phyloP scores from a whole-genome alignment of 23 tunicate species.

The Ascidia mentula region DNA sequence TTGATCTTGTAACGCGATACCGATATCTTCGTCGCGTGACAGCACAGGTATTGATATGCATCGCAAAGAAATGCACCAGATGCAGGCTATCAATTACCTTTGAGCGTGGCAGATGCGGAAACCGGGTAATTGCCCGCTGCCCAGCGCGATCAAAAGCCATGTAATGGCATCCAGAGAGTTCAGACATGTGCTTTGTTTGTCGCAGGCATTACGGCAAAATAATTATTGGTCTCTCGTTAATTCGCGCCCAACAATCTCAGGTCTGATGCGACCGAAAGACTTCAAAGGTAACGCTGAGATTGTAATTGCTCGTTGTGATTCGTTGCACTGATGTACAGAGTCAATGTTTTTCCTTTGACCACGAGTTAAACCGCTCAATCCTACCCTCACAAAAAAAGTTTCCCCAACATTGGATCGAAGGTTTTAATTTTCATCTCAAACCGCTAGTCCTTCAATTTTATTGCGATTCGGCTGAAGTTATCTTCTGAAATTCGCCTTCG shows the following conservation, averaged over 20 bases:
- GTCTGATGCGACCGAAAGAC: no score
- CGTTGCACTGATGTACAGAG: no score
- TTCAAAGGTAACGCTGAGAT: no score
- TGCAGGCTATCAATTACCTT: neutral
- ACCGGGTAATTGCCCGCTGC: neutral
- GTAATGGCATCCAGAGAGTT: neutral
- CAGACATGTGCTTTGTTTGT: conserved; percentile 12
- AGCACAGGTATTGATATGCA: neutral
- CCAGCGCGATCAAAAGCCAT: neutral
- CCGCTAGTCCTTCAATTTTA: no score
- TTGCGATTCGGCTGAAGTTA: no score
- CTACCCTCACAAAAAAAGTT: no score
- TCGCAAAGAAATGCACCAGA: neutral
- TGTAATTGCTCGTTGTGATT: no score
- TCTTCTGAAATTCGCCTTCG: no score
- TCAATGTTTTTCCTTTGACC: no score
- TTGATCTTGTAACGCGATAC: neutral
- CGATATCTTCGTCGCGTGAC: neutral
- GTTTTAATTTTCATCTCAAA: no score
- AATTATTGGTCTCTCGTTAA: neutral
- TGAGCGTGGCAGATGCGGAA: neutral
- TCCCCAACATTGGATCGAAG: no score
- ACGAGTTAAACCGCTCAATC: no score
- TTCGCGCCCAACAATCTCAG: neutral
- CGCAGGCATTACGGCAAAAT: neutral